Evolutionary conservation across 2,797 vertebrate species (phyloP).

Genomic region (Myotis findleyi): DNA sequence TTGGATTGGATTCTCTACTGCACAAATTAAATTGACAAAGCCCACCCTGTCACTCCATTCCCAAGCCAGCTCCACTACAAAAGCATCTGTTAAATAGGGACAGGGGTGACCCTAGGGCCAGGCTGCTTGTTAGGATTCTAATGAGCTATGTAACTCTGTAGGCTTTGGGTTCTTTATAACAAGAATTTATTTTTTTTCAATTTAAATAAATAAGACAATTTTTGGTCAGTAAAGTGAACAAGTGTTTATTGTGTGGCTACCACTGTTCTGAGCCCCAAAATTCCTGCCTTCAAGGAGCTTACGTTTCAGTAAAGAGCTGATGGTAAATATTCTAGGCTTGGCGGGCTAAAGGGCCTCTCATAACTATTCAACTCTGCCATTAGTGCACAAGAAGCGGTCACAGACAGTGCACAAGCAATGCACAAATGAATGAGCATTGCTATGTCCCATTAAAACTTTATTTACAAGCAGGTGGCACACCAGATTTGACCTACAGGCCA

Average conservation of each 20-base stretch:
- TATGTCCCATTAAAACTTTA: not conserved
- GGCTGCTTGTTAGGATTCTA: not conserved
- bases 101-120: not conserved
- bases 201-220: conserved; percentile 28
- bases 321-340: not conserved
- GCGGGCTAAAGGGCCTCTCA: not conserved
- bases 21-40: conserved; percentile 13
- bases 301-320: not conserved
- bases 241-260: not conserved
- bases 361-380: not conserved
- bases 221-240: not conserved
- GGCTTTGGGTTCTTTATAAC: not conserved
- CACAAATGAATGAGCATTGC: not conserved
- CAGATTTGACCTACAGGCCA: not conserved
- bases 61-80: not conserved
- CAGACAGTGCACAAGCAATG: not conserved
- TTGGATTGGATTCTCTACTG: not conserved
- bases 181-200: not conserved
- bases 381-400: not conserved
- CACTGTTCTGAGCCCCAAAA: not conserved
- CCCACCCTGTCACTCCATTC: not conserved
- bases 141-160: not conserved
- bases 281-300: not conserved
- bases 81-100: not conserved
- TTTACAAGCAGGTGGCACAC: not conserved